Evolutionary conservation across 1,140 invertebrate species (phyloP).

Genomic region (Eumaeus atala): DNA sequence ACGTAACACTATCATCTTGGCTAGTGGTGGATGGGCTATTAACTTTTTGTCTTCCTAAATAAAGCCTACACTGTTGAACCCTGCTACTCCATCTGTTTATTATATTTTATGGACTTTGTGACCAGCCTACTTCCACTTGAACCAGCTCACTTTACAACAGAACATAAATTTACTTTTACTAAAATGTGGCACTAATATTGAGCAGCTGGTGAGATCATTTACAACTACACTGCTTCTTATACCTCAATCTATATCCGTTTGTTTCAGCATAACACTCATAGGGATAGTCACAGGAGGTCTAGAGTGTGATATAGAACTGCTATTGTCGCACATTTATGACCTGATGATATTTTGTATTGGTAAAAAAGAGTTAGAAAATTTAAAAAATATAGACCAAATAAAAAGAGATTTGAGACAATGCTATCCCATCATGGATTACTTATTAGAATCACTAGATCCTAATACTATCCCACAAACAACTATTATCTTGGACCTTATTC

Average conservation of each 20-base stretch:
- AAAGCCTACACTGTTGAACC: no score
- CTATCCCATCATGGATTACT: slow-evolving; percentile 82
- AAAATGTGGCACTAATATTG: no score
- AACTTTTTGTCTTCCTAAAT: no score
- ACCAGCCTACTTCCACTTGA: background rate
- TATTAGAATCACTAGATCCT: slow-evolving; percentile 82
- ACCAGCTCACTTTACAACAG: background rate
- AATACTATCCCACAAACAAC: slow-evolving; percentile 76
- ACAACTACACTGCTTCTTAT: background rate
- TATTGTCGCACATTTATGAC: slow-evolving; percentile 83
- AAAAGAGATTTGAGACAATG: slow-evolving; percentile 86
- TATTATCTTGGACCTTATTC: slow-evolving; percentile 78
- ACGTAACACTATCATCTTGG: no score
- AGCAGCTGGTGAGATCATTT: background rate
- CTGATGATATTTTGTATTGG: slow-evolving; percentile 85
- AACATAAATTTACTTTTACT: no score
- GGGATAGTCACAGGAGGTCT: slow-evolving; percentile 79
- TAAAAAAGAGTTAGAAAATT: slow-evolving; percentile 82
- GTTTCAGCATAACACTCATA: slow-evolving; percentile 78
- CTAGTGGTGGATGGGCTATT: no score
- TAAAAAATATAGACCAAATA: slow-evolving; percentile 85
- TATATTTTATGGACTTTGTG: no score
- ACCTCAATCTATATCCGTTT: background rate
- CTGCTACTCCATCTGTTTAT: no score
- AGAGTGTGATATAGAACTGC: slow-evolving; percentile 76